A percentile compares a stretch with the other conserved stretches of the same genome.
Evolutionary conservation across 2,888 invertebrate genomes (phyloP).

Genomic region (Carpatolechia fugitivella): DNA sequence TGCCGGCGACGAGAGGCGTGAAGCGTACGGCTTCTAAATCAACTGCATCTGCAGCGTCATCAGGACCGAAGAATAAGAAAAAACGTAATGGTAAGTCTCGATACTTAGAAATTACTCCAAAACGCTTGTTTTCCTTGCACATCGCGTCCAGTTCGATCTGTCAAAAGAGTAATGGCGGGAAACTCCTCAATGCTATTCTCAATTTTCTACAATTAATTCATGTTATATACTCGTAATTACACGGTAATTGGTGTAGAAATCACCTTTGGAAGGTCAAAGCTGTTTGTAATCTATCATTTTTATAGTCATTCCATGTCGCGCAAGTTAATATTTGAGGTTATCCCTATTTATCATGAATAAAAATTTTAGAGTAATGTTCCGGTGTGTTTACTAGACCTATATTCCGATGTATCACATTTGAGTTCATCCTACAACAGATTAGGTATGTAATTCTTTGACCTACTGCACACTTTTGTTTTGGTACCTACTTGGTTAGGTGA

Average conservation of each 20-base stretch:
- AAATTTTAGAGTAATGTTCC: neutral
- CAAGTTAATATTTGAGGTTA: conserved; percentile 4
- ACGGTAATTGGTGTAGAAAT: neutral
- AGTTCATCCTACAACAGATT: neutral
- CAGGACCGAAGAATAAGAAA: conserved; percentile 71
- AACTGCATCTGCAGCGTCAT: conserved; percentile 49
- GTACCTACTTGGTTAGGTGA: neutral
- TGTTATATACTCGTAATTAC: neutral
- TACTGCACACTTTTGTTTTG: neutral
- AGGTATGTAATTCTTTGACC: neutral
- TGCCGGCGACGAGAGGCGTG: conserved; percentile 76
- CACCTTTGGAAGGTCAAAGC: neutral
- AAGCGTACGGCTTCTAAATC: conserved; percentile 73
- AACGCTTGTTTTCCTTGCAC: conserved; percentile 71
- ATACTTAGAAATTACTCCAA: conserved; percentile 31
- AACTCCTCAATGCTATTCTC: conserved; percentile 36
- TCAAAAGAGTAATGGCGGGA: conserved; percentile 74
- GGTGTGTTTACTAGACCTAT: neutral
- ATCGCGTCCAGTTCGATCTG: conserved; percentile 71
- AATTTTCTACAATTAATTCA: conserved; percentile 21
- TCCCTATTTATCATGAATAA: neutral
- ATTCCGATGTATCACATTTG: neutral
- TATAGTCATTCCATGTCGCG: neutral
- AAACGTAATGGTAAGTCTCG: conserved; percentile 68
- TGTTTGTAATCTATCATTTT: neutral